Percentiles rank a stretch among this genome's conserved stretches.
Evolutionary conservation across 1,140 invertebrate species (phyloP).

Genomic region (Eufriesea mexicana): DNA sequence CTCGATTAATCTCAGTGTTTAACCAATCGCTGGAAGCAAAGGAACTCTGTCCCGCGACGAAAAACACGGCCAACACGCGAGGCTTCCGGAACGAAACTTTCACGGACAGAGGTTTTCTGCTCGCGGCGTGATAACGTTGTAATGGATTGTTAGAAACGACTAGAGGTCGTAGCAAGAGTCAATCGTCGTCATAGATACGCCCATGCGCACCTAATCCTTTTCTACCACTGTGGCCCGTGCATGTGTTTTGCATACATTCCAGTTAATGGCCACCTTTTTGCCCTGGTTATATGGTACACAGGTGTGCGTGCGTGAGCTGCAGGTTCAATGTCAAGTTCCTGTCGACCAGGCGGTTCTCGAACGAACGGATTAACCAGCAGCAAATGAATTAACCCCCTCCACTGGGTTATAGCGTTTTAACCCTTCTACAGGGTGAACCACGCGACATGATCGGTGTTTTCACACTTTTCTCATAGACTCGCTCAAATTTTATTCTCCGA

Average conservation of each 20-base stretch:
- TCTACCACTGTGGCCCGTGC: conserved; percentile 1
- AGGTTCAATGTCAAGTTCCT: conserved; percentile 69
- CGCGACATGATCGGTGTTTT: too few relatives aligned
- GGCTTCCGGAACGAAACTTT: conserved; percentile 21
- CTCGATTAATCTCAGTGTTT: not conserved
- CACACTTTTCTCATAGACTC: not conserved
- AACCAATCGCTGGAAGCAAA: not conserved
- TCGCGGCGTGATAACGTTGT: conserved; percentile 50
- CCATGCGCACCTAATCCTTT: conserved; percentile 49
- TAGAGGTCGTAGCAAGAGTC: conserved; percentile 64
- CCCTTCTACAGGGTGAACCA: not conserved
- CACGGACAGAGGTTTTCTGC: conserved; percentile 23
- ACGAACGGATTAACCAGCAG: not conserved
- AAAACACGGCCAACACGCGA: conserved; percentile 19
- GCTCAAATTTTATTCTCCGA: too few relatives aligned
- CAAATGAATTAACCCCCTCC: not conserved
- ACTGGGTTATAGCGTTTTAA: not conserved
- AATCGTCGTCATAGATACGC: conserved; percentile 56
- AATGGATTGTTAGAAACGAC: conserved; percentile 59
- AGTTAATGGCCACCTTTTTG: conserved; percentile 27
- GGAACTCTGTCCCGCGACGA: not conserved
- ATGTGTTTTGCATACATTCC: conserved; percentile 49
- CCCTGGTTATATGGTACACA: not conserved
- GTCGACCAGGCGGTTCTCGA: conserved; percentile 20
- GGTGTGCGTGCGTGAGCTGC: conserved; percentile 3